These are phyloP conservation scores for Tympanoctomys barrerae DNA, from an alignment of 2,797 vertebrate species.

Conservation along the genomic window DNA sequence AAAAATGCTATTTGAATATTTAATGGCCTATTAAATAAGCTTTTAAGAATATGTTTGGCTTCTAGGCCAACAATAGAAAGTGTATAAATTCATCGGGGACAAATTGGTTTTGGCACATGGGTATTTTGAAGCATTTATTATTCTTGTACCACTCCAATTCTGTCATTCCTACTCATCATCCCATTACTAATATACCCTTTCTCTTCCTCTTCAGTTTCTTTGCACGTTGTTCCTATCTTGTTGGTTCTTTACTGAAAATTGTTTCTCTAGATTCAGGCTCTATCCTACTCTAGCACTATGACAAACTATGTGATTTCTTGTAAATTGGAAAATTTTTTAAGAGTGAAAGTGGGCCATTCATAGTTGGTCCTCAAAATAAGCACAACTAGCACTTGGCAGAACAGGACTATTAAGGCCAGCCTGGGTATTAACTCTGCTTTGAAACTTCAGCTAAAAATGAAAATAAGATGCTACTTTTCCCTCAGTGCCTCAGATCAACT, in stretches of 20 bases:
- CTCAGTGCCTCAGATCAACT: not conserved
- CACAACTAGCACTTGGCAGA: not conserved
- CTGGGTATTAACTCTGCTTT: not conserved
- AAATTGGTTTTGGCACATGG: constrained; percentile 32
- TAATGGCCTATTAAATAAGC: constrained; percentile 39
- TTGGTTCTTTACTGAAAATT: constrained; percentile 7
- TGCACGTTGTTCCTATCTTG: not conserved
- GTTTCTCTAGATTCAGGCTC: constrained; percentile 29
- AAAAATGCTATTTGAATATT: constrained; percentile 61
- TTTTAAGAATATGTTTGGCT: constrained; percentile 55
- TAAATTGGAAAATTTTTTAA: not conserved
- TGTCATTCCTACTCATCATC: not conserved
- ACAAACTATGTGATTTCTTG: constrained; percentile 21
- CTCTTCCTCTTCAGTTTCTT: not conserved
- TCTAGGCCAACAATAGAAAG: not conserved
- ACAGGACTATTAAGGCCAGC: not conserved
- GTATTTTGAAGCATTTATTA: constrained; percentile 26
- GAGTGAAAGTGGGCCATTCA: not conserved
- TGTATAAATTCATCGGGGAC: constrained; percentile 31
- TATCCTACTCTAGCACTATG: constrained; percentile 12
- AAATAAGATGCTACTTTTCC: constrained; percentile 10
- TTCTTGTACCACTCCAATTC: not conserved
- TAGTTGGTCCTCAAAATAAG: not conserved
- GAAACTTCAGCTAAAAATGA: constrained; percentile 40
- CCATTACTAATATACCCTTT: not conserved